A percentile compares a stretch with the other conserved stretches of the same genome.
These are phyloP conservation scores for Sciurus vulgaris DNA, from an alignment of 2,797 vertebrate species.

Conservation along the genomic window DNA sequence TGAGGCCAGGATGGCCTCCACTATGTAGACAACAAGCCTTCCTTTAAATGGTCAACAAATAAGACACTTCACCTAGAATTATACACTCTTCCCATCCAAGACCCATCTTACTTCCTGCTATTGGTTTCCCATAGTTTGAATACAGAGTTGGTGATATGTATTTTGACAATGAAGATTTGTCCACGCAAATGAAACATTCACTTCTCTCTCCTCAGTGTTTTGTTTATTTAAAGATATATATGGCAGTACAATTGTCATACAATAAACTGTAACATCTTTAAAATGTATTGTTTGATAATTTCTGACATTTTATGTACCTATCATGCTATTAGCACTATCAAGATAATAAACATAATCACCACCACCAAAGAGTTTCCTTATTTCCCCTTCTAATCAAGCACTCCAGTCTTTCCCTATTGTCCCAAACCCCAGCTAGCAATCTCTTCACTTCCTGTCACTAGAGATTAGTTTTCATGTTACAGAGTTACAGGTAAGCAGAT, in stretches of 20 bases:
- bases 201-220: background rate
- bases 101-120: background rate
- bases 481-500: background rate
- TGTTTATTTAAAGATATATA: background rate
- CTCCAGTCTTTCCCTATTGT: background rate
- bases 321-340: background rate
- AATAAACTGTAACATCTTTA: background rate
- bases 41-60: background rate
- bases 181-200: background rate
- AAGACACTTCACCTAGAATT: background rate
- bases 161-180: background rate
- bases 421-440: background rate
- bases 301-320: background rate
- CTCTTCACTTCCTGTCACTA: background rate
- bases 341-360: background rate
- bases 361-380: background rate
- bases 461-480: background rate
- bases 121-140: background rate
- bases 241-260: background rate
- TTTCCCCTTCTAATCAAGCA: background rate
- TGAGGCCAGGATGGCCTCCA: background rate
- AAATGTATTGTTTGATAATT: background rate
- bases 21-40: background rate
- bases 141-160: background rate
- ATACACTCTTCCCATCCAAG: background rate